Conservation (phyloP, 2,797 vertebrate genomes). For the Pseudochirops cupreus region DNA sequence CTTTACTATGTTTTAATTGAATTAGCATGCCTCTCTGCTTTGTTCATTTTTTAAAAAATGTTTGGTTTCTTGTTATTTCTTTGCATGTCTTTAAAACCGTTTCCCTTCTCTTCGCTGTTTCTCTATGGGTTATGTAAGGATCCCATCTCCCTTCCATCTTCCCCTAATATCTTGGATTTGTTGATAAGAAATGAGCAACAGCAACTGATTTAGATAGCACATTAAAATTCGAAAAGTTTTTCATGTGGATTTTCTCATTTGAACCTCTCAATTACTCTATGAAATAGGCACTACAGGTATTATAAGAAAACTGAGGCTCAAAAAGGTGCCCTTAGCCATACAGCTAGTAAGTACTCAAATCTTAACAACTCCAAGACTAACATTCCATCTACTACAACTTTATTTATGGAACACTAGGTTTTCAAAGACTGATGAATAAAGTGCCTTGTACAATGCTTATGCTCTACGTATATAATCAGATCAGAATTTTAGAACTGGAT, state of each 20-base stretch:
- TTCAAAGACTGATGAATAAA: not conserved
- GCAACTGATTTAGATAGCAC: not conserved
- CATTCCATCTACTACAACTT: not conserved
- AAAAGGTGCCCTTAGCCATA: not conserved
- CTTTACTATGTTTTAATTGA: not conserved
- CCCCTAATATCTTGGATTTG: not conserved
- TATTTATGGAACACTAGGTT: not conserved
- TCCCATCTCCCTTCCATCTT: not conserved
- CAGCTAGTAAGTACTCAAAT: not conserved
- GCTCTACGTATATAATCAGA: not conserved
- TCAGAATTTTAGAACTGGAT: not conserved
- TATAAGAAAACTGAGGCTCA: not conserved
- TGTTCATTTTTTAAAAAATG: not conserved
- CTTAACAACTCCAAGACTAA: not conserved
- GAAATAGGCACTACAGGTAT: not conserved
- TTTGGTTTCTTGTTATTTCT: not conserved
- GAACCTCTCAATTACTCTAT: not conserved
- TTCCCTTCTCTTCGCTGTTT: not conserved
- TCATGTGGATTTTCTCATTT: not conserved
- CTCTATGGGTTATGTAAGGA: not conserved
- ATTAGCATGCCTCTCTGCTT: not conserved
- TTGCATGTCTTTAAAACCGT: not conserved
- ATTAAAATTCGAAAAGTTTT: not conserved
- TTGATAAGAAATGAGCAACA: not conserved
- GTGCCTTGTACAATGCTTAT: not conserved